Conservation (phyloP, 2,797 vertebrate genomes). For the Gephyroberyx darwinii region DNA sequence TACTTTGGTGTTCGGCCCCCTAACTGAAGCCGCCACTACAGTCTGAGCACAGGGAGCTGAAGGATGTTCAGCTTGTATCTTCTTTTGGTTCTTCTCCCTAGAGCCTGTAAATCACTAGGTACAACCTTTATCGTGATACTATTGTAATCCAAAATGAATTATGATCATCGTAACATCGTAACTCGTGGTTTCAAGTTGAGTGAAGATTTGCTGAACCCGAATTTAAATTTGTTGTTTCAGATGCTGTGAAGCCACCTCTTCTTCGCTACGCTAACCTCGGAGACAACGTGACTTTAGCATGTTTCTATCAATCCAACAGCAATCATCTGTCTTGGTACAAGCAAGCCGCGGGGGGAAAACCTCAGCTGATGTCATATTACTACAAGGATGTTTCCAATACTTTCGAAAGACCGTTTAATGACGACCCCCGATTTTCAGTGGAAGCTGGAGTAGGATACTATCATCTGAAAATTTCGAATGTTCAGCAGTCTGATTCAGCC, state of each 20-base stretch:
- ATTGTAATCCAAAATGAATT: neutral
- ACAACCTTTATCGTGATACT: neutral
- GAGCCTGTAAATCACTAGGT: constrained; percentile 27
- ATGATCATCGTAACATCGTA: neutral
- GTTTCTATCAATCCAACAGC: constrained; percentile 7
- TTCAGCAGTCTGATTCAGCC: constrained; percentile 45
- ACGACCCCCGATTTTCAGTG: constrained; percentile 33
- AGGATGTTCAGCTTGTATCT: constrained; percentile 44
- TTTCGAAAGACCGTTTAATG: constrained; percentile 37
- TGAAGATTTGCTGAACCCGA: neutral
- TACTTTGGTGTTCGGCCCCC: constrained; percentile 9
- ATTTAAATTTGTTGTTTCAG: constrained; percentile 43
- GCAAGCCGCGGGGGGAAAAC: constrained; percentile 50
- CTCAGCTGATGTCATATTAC: constrained; percentile 32
- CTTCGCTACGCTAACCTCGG: constrained; percentile 42
- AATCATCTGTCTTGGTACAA: constrained; percentile 56
- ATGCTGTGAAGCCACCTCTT: neutral
- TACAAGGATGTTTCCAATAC: neutral
- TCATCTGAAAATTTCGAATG: constrained; percentile 47
- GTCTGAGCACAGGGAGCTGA: constrained; percentile 17
- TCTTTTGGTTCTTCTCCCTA: constrained; percentile 20
- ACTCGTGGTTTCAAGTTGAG: too few species aligned
- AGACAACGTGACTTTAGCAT: constrained; percentile 50
- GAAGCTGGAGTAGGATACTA: constrained; percentile 6
- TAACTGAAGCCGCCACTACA: neutral